These are phyloP conservation scores for Microchirus variegatus DNA, from an alignment of 2,797 vertebrate species.

Conservation along the genomic window DNA sequence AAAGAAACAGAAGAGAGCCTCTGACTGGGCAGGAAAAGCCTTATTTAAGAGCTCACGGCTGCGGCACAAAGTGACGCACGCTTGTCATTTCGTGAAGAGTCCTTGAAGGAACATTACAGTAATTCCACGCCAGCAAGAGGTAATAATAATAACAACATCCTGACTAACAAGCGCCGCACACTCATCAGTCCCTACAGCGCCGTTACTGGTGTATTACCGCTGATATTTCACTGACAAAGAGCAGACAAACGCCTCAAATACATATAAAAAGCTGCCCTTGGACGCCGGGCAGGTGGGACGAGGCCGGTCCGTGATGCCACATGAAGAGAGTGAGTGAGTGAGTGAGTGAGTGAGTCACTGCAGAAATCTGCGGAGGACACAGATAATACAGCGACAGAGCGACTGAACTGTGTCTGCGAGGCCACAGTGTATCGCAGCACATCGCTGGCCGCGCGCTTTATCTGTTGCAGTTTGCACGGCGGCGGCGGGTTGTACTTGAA, in stretches of 20 bases:
- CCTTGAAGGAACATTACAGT: constrained; percentile 1
- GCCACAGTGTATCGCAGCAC: constrained; percentile 43
- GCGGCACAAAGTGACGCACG: constrained; percentile 24
- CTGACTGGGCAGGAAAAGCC: constrained; percentile 40
- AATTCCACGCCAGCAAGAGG: constrained; percentile 4
- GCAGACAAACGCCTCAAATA: constrained; percentile 17
- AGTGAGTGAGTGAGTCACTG: constrained; percentile 43
- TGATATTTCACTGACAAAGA: constrained; percentile 17
- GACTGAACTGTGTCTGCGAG: constrained; percentile 43
- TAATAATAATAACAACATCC: constrained; percentile 13
- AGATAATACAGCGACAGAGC: constrained; percentile 53
- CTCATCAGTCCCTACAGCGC: not conserved
- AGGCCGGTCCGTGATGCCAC: constrained; percentile 20
- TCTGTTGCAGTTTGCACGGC: constrained; percentile 45
- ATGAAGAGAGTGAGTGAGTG: constrained; percentile 43
- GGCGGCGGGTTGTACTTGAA: constrained; percentile 31
- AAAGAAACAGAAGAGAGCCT: constrained; percentile 32
- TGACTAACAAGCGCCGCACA: constrained; percentile 2
- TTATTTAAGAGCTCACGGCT: constrained; percentile 50
- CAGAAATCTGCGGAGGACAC: constrained; percentile 50
- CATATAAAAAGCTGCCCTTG: constrained; percentile 25
- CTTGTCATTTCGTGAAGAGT: not conserved
- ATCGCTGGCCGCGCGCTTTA: constrained; percentile 52
- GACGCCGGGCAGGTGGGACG: constrained; percentile 55
- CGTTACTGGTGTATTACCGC: not conserved